Evolutionary conservation across 2,888 invertebrate genomes (phyloP), one percentile per base, ranked within the genome.

Genomic region (Drosophila hamatofila): DNA sequence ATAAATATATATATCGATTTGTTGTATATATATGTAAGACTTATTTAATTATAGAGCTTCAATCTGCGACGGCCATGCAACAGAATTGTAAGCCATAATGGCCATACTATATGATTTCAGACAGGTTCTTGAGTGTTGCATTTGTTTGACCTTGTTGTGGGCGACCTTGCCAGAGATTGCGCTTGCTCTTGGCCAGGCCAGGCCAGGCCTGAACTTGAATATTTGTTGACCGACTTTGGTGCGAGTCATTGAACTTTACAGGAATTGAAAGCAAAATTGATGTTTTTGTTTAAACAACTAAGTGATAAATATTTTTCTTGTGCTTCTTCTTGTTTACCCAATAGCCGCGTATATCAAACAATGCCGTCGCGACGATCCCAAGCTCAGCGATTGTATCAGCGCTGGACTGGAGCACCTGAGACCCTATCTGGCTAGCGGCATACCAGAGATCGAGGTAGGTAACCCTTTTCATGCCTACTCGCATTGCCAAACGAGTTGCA

Each of bases 341-440:
- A 27, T 61, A 89, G 86, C 80, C 41, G 72, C 71, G 23, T 96
- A 96, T 88, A 94, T 96, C 54, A 95, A 95, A 84, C 95, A 95
- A 91, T 96, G 96, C 80, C 94, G 94, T 63, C 94, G 94, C 82
- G 93, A 94, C 67, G 95, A 95, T 90, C 95, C 95, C 0, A 91
- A 95, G 39, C 79, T 96, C 30, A 92, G 94, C 23, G 92, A 94
- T 12, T 96, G 96, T 75, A 93, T 95, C 54, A 94, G 93, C 56
- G 92, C 92, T 7, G 93, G 95, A 12, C 92, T 96, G 39, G 94
- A 95, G 65, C 94, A 94, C 81, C 85, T 96, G 51, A 93, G 93
- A 72, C 95, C 95, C 0, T 95, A 94, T 86, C 91, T 96, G 72
- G 93, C 93, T 5, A 92, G 90, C 23, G 96, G 95, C 35, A 95